Percentiles rank a stretch among this genome's conserved stretches.
Evolutionary conservation across 2,113 vertebrate species (phyloP).

Genomic region (Bufo gargarizans): DNA sequence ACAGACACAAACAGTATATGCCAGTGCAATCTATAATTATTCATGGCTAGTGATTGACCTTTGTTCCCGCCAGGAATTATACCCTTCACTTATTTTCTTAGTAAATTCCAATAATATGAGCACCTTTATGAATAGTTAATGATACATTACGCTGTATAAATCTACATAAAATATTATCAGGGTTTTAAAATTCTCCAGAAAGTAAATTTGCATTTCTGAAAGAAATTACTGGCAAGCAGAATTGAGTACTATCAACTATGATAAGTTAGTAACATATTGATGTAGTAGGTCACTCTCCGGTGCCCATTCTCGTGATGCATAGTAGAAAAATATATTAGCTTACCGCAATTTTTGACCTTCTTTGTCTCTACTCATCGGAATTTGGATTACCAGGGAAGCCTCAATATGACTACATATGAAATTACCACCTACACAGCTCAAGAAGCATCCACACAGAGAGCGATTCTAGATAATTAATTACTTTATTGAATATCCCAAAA

Average conservation of each 20-base stretch:
- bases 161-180: not conserved
- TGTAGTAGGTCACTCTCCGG: not conserved
- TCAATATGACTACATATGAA: not conserved
- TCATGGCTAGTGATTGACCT: conserved; percentile 13
- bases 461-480: too few species aligned
- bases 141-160: conserved; percentile 23
- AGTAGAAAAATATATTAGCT: too few species aligned
- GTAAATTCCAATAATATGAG: conserved; percentile 5
- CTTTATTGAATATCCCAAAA: too few species aligned
- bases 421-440: too few species aligned
- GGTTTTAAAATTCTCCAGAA: conserved; percentile 17
- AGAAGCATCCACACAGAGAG: too few species aligned
- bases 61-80: conserved; percentile 13
- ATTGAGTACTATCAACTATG: conserved; percentile 7
- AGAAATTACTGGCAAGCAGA: not conserved
- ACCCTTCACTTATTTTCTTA: not conserved
- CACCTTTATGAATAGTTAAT: conserved; percentile 28
- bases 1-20: conserved; percentile 7
- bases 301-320: not conserved
- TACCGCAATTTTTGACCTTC: not conserved
- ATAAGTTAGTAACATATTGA: not conserved
- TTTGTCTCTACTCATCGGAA: not conserved
- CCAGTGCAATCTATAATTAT: not conserved
- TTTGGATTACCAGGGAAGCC: not conserved
- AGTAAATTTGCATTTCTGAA: conserved; percentile 18